These are phyloP conservation scores for Ganaspis brasiliensis DNA, from an alignment of 2,888 invertebrate species.

Conservation along the genomic window DNA sequence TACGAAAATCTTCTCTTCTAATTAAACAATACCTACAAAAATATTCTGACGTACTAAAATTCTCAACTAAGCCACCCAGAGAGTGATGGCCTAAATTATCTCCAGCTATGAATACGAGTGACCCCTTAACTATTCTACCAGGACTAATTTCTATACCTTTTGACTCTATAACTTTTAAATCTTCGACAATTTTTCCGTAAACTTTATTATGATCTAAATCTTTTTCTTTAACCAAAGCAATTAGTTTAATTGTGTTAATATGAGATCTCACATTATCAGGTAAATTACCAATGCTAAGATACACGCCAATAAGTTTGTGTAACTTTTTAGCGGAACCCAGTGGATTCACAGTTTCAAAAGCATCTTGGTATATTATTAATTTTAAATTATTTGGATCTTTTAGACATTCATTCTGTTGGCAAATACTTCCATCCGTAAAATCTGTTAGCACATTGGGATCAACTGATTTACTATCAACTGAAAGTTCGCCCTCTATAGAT, in stretches of 20 bases:
- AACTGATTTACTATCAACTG: not conserved
- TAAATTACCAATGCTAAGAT: conserved; percentile 68
- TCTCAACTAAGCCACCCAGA: conserved; percentile 69
- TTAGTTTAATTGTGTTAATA: conserved; percentile 66
- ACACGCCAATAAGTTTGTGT: conserved; percentile 69
- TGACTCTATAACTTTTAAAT: conserved; percentile 65
- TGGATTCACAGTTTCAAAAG: conserved; percentile 70
- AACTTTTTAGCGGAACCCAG: conserved; percentile 67
- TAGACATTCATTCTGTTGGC: not conserved
- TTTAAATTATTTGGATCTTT: conserved; percentile 9
- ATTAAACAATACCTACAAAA: conserved; percentile 52
- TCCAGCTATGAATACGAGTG: conserved; percentile 61
- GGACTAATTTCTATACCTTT: conserved; percentile 56
- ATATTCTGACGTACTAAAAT: conserved; percentile 59
- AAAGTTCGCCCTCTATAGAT: conserved; percentile 42
- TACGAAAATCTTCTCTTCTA: conserved; percentile 13
- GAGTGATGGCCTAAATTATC: conserved; percentile 63
- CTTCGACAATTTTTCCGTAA: conserved; percentile 56
- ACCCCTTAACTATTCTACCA: conserved; percentile 58
- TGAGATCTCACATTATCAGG: conserved; percentile 61
- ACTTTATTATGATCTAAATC: not conserved
- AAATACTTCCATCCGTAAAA: conserved; percentile 43
- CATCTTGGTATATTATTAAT: conserved; percentile 64
- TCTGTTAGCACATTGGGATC: conserved; percentile 39
- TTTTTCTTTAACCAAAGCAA: conserved; percentile 58